Conservation (phyloP, 2,797 vertebrate species). For the Miopithecus talapoin region DNA sequence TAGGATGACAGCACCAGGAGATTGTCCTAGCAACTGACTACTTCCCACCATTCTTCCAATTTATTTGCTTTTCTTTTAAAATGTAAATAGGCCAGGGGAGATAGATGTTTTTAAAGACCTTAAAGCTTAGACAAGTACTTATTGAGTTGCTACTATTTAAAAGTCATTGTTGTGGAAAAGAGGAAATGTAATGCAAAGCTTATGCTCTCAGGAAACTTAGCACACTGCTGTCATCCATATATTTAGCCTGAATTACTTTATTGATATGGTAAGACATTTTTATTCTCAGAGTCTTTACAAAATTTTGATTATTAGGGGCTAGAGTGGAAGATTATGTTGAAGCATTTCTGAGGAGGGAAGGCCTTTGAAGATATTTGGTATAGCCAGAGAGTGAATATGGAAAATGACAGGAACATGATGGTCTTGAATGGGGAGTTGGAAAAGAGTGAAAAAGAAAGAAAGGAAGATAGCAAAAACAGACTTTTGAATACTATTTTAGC, state of each 20-base stretch:
- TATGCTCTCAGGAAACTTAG: background rate
- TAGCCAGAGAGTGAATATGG: background rate
- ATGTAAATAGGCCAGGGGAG: background rate
- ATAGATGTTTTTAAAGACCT: background rate
- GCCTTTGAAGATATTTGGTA: background rate
- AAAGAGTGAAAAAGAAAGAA: background rate
- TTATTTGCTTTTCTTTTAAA: slow-evolving; percentile 11
- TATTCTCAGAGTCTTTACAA: background rate
- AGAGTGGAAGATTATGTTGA: background rate
- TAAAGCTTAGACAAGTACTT: background rate
- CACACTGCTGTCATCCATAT: background rate
- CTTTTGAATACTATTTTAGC: background rate
- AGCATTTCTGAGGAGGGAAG: background rate
- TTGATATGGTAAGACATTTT: background rate
- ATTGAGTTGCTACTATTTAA: background rate
- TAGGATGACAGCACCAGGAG: background rate
- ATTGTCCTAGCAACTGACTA: background rate
- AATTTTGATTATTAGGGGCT: background rate
- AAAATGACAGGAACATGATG: background rate
- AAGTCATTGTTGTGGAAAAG: background rate
- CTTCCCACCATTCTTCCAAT: background rate
- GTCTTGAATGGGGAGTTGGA: background rate
- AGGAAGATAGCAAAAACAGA: background rate
- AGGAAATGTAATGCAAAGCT: background rate
- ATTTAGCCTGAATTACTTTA: background rate